These are phyloP conservation scores for Drosophila nigricruria DNA, from an alignment of 2,888 invertebrate species.

Conservation along the genomic window DNA sequence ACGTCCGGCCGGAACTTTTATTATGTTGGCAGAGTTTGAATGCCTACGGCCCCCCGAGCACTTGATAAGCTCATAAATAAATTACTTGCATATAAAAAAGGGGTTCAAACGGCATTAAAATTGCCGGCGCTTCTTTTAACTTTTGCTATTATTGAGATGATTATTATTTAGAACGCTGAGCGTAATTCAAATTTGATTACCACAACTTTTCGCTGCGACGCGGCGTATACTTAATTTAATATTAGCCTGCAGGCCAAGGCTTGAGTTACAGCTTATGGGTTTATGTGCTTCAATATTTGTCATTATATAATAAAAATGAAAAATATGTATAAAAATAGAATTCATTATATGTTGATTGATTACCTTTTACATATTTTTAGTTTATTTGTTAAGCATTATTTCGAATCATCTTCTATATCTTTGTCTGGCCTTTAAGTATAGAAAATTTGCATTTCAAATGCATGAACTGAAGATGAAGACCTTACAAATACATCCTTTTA, in stretches of 20 bases:
- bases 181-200: conserved; percentile 45
- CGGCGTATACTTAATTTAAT: conserved; percentile 36
- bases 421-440: no score
- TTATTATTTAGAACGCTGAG: conserved; percentile 24
- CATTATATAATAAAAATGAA: neutral
- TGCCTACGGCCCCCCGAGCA: conserved; percentile 47
- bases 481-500: no score
- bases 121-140: conserved; percentile 45
- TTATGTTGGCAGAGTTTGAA: conserved; percentile 73
- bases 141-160: conserved; percentile 60
- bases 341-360: neutral
- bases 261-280: neutral
- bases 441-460: neutral
- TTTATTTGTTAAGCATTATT: no score
- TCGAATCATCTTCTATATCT: no score
- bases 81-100: conserved; percentile 59
- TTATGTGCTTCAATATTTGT: neutral
- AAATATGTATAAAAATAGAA: neutral
- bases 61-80: conserved; percentile 68
- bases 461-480: neutral
- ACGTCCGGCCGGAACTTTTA: conserved; percentile 67
- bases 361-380: neutral
- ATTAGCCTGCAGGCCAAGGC: conserved; percentile 9
- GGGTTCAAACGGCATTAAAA: conserved; percentile 62
- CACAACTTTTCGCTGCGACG: conserved; percentile 28